A percentile compares a stretch with the other conserved stretches of the same genome.
These are phyloP conservation scores for Hippotragus niger DNA, from an alignment of 2,113 vertebrate species.

Conservation along the genomic window DNA sequence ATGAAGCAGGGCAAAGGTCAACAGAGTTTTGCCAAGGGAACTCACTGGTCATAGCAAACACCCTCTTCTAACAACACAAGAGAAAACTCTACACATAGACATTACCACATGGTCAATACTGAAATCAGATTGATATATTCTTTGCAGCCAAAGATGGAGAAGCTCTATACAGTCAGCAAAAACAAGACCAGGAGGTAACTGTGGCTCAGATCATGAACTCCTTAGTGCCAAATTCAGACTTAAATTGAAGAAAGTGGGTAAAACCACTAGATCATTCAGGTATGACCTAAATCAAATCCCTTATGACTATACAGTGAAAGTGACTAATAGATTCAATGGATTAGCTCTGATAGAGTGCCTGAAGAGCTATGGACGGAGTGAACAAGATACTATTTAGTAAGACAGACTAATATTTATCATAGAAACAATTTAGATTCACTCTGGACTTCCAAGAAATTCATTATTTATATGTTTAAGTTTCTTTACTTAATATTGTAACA, in stretches of 20 bases:
- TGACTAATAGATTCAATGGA: not conserved
- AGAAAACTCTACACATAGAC: not conserved
- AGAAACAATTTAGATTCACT: not conserved
- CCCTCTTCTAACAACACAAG: not conserved
- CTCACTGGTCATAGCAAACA: not conserved
- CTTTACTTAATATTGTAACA: not conserved
- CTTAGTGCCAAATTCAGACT: not conserved
- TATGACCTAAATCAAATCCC: not conserved
- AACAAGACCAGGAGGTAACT: not conserved
- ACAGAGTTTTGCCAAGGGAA: not conserved
- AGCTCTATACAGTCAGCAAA: not conserved
- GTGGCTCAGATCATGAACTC: not conserved
- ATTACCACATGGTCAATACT: not conserved
- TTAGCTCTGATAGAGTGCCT: not conserved
- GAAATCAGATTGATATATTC: not conserved
- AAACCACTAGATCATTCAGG: not conserved
- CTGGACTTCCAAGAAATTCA: not conserved
- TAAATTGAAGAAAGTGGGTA: not conserved
- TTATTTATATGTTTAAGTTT: not conserved
- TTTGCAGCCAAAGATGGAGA: not conserved
- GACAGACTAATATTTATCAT: constrained; percentile 10
- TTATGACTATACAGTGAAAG: not conserved
- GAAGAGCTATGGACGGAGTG: not conserved
- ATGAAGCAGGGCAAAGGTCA: not conserved
- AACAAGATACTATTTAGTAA: not conserved